These are phyloP conservation scores for Canis aureus DNA, from an alignment of 2,113 vertebrate genomes.

Conservation along the genomic window DNA sequence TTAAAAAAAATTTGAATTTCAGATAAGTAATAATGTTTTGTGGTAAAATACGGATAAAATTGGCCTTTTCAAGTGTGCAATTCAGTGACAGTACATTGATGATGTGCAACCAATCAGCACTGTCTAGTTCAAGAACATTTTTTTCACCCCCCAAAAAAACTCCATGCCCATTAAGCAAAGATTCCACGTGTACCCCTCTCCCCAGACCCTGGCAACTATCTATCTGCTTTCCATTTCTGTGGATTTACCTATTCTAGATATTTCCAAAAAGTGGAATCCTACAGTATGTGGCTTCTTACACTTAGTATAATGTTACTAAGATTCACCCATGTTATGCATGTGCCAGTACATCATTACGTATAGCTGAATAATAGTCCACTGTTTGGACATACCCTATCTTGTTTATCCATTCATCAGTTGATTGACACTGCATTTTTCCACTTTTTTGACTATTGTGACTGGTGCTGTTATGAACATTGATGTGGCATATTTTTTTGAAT, in stretches of 20 bases:
- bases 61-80: not conserved
- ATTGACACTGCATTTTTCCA: not conserved
- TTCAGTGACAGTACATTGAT: not conserved
- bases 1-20: not conserved
- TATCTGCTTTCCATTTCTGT: not conserved
- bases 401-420: not conserved
- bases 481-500: not conserved
- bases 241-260: not conserved
- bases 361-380: not conserved
- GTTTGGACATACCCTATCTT: not conserved
- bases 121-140: not conserved
- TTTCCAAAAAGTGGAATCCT: not conserved
- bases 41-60: not conserved
- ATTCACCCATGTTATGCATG: not conserved
- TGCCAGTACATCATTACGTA: not conserved
- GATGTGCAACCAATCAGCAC: not conserved
- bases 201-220: not conserved
- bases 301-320: not conserved
- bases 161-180: not conserved
- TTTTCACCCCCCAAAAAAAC: not conserved
- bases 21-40: not conserved
- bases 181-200: not conserved
- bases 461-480: not conserved
- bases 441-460: not conserved
- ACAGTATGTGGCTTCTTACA: not conserved